A percentile compares a stretch with the other conserved stretches of the same genome.
Evolutionary conservation across 2,888 invertebrate species (phyloP).

Genomic region (Oligia fasciuncula): DNA sequence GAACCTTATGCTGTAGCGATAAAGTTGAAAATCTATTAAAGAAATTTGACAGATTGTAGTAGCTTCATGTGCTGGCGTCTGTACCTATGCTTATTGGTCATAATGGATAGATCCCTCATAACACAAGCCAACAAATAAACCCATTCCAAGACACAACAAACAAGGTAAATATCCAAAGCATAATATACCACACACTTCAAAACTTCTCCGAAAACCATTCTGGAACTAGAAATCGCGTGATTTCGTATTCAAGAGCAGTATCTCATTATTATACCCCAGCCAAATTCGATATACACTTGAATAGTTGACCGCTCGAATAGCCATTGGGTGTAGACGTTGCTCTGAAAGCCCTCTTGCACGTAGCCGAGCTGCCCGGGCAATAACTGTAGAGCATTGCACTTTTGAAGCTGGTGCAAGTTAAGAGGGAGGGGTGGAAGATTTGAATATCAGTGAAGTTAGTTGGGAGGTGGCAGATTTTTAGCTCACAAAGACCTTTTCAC

Average conservation of each 20-base stretch:
- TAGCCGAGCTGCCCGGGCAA: slow-evolving; percentile 65
- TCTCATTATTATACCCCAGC: slow-evolving; percentile 68
- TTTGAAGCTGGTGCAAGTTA: slow-evolving; percentile 55
- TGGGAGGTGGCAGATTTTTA: background rate
- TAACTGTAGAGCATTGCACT: slow-evolving; percentile 75
- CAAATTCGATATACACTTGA: slow-evolving; percentile 67
- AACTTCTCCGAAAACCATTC: slow-evolving; percentile 23
- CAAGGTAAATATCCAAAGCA: background rate
- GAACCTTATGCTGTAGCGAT: no score
- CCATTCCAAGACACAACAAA: background rate
- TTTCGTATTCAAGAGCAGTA: slow-evolving; percentile 64
- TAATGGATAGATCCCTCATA: background rate
- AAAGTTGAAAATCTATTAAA: no score
- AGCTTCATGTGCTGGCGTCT: no score
- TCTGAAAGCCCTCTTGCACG: slow-evolving; percentile 67
- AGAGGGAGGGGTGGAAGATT: background rate
- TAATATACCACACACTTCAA: background rate
- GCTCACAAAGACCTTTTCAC: background rate
- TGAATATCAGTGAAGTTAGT: background rate
- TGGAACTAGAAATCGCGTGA: slow-evolving; percentile 42
- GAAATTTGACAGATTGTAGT: no score
- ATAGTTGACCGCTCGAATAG: slow-evolving; percentile 67
- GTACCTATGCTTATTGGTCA: no score
- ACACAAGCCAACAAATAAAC: background rate
- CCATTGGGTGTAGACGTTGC: slow-evolving; percentile 66